phyloP scores from a whole-genome alignment of 2,888 invertebrate species.

The Apomyelois bistriatella region DNA sequence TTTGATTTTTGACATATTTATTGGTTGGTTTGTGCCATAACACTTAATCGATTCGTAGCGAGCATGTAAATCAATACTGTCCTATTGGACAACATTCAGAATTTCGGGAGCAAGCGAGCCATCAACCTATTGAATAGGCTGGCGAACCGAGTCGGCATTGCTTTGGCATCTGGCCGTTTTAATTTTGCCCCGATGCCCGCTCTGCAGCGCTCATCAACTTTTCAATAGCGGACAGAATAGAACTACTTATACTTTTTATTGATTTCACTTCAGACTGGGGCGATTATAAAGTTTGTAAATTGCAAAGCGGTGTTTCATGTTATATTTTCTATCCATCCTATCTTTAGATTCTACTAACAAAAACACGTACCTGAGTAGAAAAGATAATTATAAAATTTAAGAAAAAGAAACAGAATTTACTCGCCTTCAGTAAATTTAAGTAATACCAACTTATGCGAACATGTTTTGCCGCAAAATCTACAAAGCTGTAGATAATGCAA shows the following conservation, averaged over 20 bases:
- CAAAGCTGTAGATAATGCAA: no score
- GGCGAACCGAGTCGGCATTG: neutral
- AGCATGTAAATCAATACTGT: neutral
- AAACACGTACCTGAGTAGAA: no score
- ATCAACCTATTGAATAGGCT: neutral
- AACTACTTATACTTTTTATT: neutral
- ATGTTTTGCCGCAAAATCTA: no score
- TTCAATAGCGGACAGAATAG: slow-evolving; percentile 1
- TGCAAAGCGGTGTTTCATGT: neutral
- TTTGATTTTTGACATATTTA: no score
- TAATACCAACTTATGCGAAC: no score
- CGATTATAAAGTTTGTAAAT: neutral
- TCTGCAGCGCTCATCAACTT: neutral
- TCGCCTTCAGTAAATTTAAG: neutral
- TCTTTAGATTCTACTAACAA: no score
- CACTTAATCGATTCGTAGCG: neutral
- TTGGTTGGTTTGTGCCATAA: no score
- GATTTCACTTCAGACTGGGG: neutral
- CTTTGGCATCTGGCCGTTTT: slow-evolving; percentile 1
- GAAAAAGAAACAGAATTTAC: no score
- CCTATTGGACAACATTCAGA: neutral
- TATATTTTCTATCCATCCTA: neutral
- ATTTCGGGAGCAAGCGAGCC: neutral
- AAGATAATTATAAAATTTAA: no score
- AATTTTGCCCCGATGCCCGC: neutral